Percentiles rank a stretch among this genome's conserved stretches.
phyloP scores from a whole-genome alignment of 2,113 vertebrate genomes.

The Engystomops pustulosus region DNA sequence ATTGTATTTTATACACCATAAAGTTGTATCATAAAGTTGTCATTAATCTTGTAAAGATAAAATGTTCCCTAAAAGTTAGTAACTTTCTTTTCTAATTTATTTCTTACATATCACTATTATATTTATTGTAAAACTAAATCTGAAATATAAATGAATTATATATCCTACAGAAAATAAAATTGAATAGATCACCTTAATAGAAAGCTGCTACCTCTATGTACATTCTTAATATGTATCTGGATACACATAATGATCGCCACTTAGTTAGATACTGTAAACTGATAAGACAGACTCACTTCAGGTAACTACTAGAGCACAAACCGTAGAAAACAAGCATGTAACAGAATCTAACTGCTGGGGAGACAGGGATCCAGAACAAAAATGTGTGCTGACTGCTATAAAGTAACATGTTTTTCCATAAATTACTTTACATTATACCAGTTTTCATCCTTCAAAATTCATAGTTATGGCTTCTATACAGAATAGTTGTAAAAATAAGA shows the following conservation, averaged over 20 bases:
- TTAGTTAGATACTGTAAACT: background rate
- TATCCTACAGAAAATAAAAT: background rate
- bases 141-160: background rate
- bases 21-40: no score
- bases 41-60: no score
- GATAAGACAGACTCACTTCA: constrained; percentile 20
- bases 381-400: constrained; percentile 65
- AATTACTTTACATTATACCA: no score
- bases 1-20: no score
- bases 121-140: no score
- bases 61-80: no score
- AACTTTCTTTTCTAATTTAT: background rate
- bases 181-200: background rate
- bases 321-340: constrained; percentile 66
- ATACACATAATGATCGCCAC: constrained; percentile 1
- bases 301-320: constrained; percentile 38
- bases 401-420: constrained; percentile 59
- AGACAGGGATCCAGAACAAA: constrained; percentile 65
- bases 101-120: no score
- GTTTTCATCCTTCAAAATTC: no score
- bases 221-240: background rate
- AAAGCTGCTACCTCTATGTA: background rate
- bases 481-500: background rate
- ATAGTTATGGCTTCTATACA: no score
- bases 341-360: constrained; percentile 64